Evolutionary conservation across 2,888 invertebrate genomes (phyloP), one percentile per base, ranked within the genome.

Genomic region (Magallana nippona): DNA sequence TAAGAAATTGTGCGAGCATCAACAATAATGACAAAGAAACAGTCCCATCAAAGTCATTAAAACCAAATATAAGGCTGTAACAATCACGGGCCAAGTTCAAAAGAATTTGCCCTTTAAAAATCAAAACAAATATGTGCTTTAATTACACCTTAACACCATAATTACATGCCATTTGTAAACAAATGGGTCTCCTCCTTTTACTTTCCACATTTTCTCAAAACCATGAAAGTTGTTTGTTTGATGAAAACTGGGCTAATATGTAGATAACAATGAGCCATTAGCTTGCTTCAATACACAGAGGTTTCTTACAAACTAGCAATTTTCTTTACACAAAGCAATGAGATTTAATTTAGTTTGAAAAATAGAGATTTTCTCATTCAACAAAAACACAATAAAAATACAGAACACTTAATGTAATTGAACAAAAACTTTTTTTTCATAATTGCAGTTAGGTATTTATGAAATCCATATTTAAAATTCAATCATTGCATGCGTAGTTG

Each of bases 41-140:
- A 44, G 13, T 13, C 71, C 71, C 15, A 71, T 22, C 22, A 32
- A 27, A 71, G 32, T 71, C 27, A 71, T 71, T 71, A 71, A 32
- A 13, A 71, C 27, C 27, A 11, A 22, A 32, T 15, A 27, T 5
- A 71, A 15, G 44, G 44, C 19, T 71, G 22, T 71, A 71, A 71
- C 13, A 27, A 71, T 22, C 22, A 22, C 15, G 1, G 13, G 32
- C 15, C 32, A 71, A 71, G 71, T 71, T 71, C 71, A 71, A 71
- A 71, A 15, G 11, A 71, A 27, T 71, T 71, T 71, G 71, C 71
- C 71, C 71, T 71, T 71, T 71, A 71, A 71, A 71, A 71, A 71
- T 71, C 27, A 71, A 71, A 71, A 71, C 32, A 71, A 71, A 27
- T 71, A 22, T 15, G 3, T 32, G 32, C 71, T 71, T 11, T 71